Percentiles rank a stretch among this genome's conserved stretches.
These are phyloP conservation scores for Bombylius discolor DNA, from an alignment of 2,888 invertebrate genomes.

Conservation along the genomic window DNA sequence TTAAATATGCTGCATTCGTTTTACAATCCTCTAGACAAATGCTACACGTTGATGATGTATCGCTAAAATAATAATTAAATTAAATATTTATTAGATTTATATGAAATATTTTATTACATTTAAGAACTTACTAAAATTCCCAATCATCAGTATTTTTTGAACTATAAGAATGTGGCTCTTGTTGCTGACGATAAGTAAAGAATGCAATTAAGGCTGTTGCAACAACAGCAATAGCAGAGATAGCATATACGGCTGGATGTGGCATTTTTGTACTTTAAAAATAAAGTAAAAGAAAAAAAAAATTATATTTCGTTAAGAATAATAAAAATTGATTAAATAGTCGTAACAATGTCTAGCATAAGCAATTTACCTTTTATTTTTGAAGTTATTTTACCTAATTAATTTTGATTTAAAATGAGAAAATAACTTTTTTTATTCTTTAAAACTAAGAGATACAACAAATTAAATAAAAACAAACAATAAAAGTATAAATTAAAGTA, in stretches of 20 bases:
- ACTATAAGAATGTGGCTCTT: neutral
- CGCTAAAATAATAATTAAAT: neutral
- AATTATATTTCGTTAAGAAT: too few relatives aligned
- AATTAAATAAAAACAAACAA: too few relatives aligned
- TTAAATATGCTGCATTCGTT: neutral
- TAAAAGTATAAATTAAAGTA: too few relatives aligned
- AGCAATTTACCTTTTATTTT: too few relatives aligned
- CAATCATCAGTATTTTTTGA: neutral
- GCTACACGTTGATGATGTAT: neutral
- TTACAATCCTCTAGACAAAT: neutral
- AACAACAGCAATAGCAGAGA: conserved; percentile 4
- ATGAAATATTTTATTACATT: neutral
- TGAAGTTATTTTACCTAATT: too few relatives aligned
- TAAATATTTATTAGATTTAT: neutral
- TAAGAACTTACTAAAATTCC: neutral
- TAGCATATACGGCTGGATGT: conserved; percentile 4
- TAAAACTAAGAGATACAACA: too few relatives aligned
- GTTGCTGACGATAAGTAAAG: neutral
- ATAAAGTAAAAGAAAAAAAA: neutral
- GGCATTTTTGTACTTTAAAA: neutral
- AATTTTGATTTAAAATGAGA: too few relatives aligned
- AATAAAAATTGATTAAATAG: too few relatives aligned
- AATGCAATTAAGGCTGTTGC: conserved; percentile 1
- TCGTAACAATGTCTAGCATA: too few relatives aligned
- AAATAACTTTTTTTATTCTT: too few relatives aligned